Evolutionary conservation across 2,113 vertebrate species (phyloP), one percentile per base, ranked within the genome.

Genomic region (Ophiodon elongatus): DNA sequence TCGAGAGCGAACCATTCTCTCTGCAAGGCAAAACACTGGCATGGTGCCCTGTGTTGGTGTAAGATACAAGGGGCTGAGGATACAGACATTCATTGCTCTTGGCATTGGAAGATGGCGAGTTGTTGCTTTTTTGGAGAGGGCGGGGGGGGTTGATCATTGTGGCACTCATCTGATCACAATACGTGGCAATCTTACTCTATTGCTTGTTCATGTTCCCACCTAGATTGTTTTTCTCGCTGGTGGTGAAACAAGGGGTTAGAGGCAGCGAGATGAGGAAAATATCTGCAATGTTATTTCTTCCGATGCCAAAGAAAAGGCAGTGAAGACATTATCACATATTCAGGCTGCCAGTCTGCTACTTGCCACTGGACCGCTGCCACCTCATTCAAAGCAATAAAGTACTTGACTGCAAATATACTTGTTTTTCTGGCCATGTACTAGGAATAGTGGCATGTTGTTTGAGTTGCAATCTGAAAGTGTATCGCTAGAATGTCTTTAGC

Each of bases 211-310:
- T 72, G 62, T 79, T 83, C 31, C 33, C 35, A 80, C 31, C 60
- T 47, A 73, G 67, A 84, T 85, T 72, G 73, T 75, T 86, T 83
- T 76, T 81, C 29, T 70, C 27, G 57, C 41, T 74, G 27, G 23
- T 33, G 35, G 66, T 65, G 52, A 76, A 74, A 63, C n/a, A 64
- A 75, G 17, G 23, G 63, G 79, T 72, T 66, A 65, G 57, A 60
- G 64, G 79, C 70, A 65, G 62, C 33, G 69, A 76, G 83, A 85
- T 63, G 71, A 85, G 37, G 75, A 64, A 52, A 76, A 64, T 60
- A 76, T 77, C 73, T 73, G 69, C 64, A 35, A 17, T 67, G 50
- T 50, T 73, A 39, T 69, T 62, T 78, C 64, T 75, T 37, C 71
- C 29, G 50, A 45, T 66, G 70, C 70, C 66, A 80, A 79, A 66